Evolutionary conservation across 2,113 vertebrate genomes (phyloP), one percentile per base, ranked within the genome.

Genomic region (Psilopsiagon aurifrons): DNA sequence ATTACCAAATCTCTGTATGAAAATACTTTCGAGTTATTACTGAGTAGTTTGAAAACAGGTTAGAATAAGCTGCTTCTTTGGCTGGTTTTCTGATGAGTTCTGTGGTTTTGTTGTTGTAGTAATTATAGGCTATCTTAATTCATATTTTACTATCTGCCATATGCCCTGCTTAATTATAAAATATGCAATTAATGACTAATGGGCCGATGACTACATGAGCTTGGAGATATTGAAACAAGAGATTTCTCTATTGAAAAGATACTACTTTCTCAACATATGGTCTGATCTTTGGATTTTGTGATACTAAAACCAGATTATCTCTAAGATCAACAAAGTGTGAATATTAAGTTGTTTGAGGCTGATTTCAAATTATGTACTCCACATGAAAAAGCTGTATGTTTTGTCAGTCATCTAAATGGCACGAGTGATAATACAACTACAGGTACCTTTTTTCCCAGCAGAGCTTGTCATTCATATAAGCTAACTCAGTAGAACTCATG

Each of bases 121-220:
- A 89, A 83, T 90, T 85, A 69, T 20, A 73, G 73, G 33, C 29
- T 93, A 43, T 35, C 84, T 95, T 91, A 44, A 71, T 75, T 85
- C 62, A 87, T n/a, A 82, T 86, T 88, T 91, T 91, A 17, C 28
- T 95, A 68, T 86, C 84, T 88, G 41, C 51, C 49, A 39, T 89
- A 78, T 75, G 47, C 78, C n/a, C 55, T 23, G 70, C 86, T 94
- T 90, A 82, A 94, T 96, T 88, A 76, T 71, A 93, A 90, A 94
- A 82, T 86, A 81, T 17, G 11, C 20, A 70, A 74, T 84, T 94
- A 94, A 94, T 94, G 29, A 83, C 55, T 94, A 92, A 85, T 54
- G 33, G 51, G 29, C 59, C 92, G 13, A 16, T 17, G 51, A 46
- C 57, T 88, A 31, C 6, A 10, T 84, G 37, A 95, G 17, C 63